phyloP scores from a whole-genome alignment of 2,113 vertebrate species.

The Phainopepla nitens region DNA sequence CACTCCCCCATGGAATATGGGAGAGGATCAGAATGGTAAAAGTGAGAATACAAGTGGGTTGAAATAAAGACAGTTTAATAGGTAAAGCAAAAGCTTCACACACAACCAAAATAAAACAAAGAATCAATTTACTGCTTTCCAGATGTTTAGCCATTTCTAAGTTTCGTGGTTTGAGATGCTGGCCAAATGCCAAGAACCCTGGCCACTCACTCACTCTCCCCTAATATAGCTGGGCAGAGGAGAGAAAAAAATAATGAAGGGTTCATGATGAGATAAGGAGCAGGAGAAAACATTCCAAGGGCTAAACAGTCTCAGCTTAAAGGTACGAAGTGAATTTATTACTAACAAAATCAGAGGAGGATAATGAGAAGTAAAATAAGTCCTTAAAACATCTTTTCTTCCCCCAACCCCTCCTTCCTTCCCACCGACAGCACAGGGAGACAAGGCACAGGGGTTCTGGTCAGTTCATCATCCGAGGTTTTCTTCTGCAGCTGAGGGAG shows the following conservation, averaged over 20 bases:
- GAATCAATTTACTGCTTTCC: not conserved
- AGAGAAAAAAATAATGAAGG: not conserved
- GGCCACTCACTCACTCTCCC: not conserved
- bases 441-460: not conserved
- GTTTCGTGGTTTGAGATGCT: not conserved
- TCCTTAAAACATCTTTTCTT: not conserved
- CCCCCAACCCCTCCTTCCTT: not conserved
- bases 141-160: not conserved
- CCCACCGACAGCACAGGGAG: not conserved
- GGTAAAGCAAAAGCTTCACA: not conserved
- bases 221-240: not conserved
- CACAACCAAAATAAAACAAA: not conserved
- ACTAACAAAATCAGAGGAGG: not conserved
- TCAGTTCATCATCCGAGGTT: accelerated
- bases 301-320: not conserved
- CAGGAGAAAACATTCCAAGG: not conserved
- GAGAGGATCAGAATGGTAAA: not conserved
- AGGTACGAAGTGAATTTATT: not conserved
- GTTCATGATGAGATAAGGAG: not conserved
- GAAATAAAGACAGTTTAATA: not conserved
- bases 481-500: not conserved
- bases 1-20: not conserved
- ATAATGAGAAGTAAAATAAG: not conserved
- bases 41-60: not conserved
- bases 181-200: not conserved